Evolutionary conservation across 2,113 vertebrate genomes (phyloP).

Genomic region (Salvelinus fontinalis): DNA sequence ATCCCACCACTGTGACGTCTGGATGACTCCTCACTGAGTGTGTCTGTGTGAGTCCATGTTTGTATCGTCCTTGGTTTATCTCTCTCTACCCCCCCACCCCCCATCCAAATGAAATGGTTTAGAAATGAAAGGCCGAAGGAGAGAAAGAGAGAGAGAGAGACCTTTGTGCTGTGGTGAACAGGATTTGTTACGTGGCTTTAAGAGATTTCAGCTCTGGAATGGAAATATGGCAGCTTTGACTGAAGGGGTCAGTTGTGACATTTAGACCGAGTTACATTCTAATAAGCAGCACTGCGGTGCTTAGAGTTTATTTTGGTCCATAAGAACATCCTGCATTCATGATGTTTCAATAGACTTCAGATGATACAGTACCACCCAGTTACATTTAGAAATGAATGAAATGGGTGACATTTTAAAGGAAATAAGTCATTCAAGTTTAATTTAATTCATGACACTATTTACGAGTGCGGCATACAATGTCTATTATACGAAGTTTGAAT

Average conservation of each 20-base stretch:
- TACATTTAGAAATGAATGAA: constrained; percentile 70
- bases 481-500: constrained; percentile 38
- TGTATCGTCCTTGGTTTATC: constrained; percentile 33
- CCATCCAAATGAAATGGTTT: constrained; percentile 65
- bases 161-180: constrained; percentile 72
- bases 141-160: constrained; percentile 48
- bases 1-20: constrained; percentile 67
- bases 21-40: constrained; percentile 59
- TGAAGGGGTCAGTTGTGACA: constrained; percentile 69
- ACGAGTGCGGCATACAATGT: no score
- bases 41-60: constrained; percentile 39
- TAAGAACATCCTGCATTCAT: constrained; percentile 54
- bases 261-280: constrained; percentile 45
- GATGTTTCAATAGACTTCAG: constrained; percentile 63
- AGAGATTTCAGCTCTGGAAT: constrained; percentile 64
- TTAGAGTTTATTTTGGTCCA: constrained; percentile 45
- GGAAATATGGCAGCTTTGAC: constrained; percentile 74
- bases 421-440: no score
- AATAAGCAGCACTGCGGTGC: constrained; percentile 41
- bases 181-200: constrained; percentile 76
- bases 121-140: constrained; percentile 67
- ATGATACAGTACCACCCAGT: constrained; percentile 56
- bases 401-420: constrained; percentile 52
- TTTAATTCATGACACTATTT: no score
- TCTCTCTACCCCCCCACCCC: neutral